These are phyloP conservation scores for Notarius quadriscutis DNA, from an alignment of 2,113 vertebrate species.

Conservation along the genomic window DNA sequence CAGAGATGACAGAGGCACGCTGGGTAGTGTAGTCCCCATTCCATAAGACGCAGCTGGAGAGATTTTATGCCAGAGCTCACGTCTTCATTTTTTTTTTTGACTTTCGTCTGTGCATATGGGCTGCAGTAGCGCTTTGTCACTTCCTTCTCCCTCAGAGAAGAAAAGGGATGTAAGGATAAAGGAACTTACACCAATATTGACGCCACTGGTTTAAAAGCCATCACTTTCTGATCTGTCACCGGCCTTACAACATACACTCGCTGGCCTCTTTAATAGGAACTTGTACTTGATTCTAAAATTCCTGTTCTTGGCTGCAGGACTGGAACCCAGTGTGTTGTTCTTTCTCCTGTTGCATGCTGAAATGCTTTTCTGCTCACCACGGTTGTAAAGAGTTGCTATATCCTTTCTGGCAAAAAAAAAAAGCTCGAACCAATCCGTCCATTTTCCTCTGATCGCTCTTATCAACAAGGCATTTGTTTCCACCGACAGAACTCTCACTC, in stretches of 20 bases:
- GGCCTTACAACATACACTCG: not conserved
- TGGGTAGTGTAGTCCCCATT: not conserved
- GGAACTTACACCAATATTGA: not conserved
- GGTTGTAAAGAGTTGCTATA: too few relatives aligned
- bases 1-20: not conserved
- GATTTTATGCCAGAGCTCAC: not conserved
- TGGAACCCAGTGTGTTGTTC: too few relatives aligned
- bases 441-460: too few relatives aligned
- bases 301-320: too few relatives aligned
- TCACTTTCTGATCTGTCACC: not conserved
- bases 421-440: too few relatives aligned
- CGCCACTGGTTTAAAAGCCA: not conserved
- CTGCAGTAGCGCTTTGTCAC: not conserved
- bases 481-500: too few relatives aligned
- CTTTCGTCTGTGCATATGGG: not conserved
- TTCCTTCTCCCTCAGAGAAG: not conserved
- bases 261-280: too few relatives aligned
- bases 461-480: too few relatives aligned
- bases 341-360: too few relatives aligned
- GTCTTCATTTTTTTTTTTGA: not conserved
- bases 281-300: too few relatives aligned
- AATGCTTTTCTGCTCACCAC: too few relatives aligned
- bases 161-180: not conserved
- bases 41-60: not conserved
- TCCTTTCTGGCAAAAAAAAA: too few relatives aligned